Percentiles rank a stretch among this genome's conserved stretches.
Evolutionary conservation across 2,797 vertebrate species (phyloP).

Genomic region (Atherinosoma microstoma): DNA sequence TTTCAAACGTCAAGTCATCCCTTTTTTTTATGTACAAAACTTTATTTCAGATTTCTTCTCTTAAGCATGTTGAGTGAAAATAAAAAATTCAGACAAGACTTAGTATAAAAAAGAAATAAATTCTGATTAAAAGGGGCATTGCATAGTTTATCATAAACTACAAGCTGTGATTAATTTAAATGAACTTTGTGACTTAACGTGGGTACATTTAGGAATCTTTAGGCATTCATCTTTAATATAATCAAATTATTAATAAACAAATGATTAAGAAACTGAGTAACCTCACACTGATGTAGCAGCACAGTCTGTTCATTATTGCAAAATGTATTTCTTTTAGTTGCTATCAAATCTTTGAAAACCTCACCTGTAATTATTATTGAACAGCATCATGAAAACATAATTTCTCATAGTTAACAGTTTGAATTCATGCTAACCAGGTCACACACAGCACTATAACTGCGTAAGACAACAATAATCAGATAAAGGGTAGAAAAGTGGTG

Average conservation of each 20-base stretch:
- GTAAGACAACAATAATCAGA: neutral
- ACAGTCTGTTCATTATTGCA: neutral
- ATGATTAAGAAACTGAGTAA: too few species aligned
- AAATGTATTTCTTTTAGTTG: neutral
- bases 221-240: neutral
- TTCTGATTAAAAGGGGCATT: neutral
- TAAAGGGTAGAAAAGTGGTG: neutral
- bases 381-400: neutral
- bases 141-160: constrained; percentile 14
- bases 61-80: neutral
- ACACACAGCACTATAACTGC: neutral
- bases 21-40: neutral
- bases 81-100: neutral
- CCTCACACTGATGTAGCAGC: neutral
- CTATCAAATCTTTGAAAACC: neutral
- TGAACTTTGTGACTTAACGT: neutral
- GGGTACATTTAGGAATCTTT: neutral
- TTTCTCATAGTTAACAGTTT: neutral
- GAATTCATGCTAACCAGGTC: neutral
- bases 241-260: neutral
- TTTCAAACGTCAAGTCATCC: neutral
- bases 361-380: neutral
- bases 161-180: neutral
- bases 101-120: neutral
- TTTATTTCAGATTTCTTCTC: neutral